A percentile compares a stretch with the other conserved stretches of the same genome.
Evolutionary conservation across 1,140 invertebrate genomes (phyloP).

Genomic region (Panagrolaimus sp.): DNA sequence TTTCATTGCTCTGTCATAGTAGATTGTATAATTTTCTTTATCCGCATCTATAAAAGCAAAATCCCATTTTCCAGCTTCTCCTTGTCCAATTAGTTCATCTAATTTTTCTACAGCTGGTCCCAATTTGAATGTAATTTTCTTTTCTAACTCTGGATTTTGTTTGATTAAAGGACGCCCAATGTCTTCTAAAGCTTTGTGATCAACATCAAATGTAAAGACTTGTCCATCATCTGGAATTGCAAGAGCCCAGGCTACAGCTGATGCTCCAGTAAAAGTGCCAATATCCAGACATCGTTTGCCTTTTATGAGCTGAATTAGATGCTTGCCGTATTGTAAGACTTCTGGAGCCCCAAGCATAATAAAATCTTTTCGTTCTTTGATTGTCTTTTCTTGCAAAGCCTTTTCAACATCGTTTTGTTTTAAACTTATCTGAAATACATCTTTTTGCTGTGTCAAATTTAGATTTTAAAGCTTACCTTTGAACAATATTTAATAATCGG

Average conservation of each 20-base stretch:
- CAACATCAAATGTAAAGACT: constrained; percentile 59
- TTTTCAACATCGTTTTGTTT: constrained; percentile 30
- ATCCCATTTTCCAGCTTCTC: constrained; percentile 61
- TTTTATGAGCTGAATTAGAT: constrained; percentile 54
- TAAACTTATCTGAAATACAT: constrained; percentile 25
- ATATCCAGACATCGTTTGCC: constrained; percentile 60
- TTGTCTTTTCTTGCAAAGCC: constrained; percentile 31
- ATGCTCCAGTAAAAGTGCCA: constrained; percentile 60
- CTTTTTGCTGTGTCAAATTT: not conserved
- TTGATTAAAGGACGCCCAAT: constrained; percentile 30
- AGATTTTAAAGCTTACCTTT: not conserved
- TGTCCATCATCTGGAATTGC: constrained; percentile 59
- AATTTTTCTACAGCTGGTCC: constrained; percentile 58
- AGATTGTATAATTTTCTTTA: constrained; percentile 60
- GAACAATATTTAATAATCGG: not conserved
- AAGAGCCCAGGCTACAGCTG: constrained; percentile 58
- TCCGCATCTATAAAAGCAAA: constrained; percentile 64
- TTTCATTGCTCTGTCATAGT: constrained; percentile 61
- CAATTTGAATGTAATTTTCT: constrained; percentile 60
- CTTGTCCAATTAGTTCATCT: constrained; percentile 57
- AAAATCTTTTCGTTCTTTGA: constrained; percentile 20
- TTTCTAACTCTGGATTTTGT: constrained; percentile 52
- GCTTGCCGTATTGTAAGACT: constrained; percentile 56
- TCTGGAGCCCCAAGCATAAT: constrained; percentile 61
- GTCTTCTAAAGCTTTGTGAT: constrained; percentile 50